phyloP scores from a whole-genome alignment of 2,888 invertebrate species.

The Xestia c-nigrum region DNA sequence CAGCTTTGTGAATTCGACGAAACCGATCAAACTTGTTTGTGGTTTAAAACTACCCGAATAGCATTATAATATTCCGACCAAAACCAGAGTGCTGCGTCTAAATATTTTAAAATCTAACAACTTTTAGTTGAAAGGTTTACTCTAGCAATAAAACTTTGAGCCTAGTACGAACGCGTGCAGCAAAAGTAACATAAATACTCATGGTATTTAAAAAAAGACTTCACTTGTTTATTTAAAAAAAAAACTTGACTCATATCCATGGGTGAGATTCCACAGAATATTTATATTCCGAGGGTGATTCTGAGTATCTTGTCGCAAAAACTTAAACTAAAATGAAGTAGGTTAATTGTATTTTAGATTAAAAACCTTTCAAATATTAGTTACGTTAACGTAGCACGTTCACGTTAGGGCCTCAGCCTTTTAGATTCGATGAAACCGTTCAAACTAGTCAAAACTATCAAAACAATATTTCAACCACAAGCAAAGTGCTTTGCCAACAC shows the following conservation, averaged over 20 bases:
- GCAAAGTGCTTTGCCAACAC: not conserved
- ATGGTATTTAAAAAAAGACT: no score
- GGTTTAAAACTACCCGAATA: constrained; percentile 13
- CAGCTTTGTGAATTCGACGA: constrained; percentile 19
- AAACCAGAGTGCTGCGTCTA: constrained; percentile 8
- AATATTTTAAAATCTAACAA: constrained; percentile 16
- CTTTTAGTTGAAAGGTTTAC: constrained; percentile 10
- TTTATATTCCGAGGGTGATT: no score
- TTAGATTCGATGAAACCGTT: not conserved
- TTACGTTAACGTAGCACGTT: not conserved
- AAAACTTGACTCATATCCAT: no score
- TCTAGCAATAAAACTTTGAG: not conserved
- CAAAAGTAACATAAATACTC: not conserved
- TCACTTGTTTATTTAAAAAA: no score
- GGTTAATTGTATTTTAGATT: not conserved
- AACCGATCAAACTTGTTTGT: constrained; percentile 2
- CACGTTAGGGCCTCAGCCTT: not conserved
- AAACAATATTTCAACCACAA: constrained; percentile 19
- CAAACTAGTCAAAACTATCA: not conserved
- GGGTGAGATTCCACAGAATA: no score
- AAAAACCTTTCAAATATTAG: not conserved
- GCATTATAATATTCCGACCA: constrained; percentile 11
- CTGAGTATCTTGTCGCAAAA: no score
- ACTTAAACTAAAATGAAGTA: no score
- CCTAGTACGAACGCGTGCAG: not conserved